Evolutionary conservation across 1,140 invertebrate genomes (phyloP).

Genomic region (Doryteuthis pealeii): DNA sequence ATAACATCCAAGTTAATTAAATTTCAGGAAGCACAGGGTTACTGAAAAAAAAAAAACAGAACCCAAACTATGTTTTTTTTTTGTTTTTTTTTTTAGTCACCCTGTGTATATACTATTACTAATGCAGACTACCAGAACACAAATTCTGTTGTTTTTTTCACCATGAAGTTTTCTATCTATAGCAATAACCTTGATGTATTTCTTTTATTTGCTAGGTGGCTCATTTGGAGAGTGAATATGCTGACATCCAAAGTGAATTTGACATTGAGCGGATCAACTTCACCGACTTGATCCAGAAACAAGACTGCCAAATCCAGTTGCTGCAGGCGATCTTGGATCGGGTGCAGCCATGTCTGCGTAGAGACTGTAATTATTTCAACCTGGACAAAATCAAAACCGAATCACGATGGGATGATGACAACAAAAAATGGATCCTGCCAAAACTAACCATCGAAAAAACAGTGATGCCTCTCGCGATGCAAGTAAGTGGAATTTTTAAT

Average conservation of each 20-base stretch:
- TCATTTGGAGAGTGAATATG: slow-evolving; percentile 68
- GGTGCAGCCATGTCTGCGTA: slow-evolving; percentile 71
- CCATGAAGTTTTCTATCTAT: too few relatives aligned
- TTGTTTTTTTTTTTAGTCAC: too few relatives aligned
- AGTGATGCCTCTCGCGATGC: slow-evolving; percentile 66
- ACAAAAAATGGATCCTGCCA: slow-evolving; percentile 74
- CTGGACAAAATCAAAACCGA: slow-evolving; percentile 68
- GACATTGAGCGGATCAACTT: slow-evolving; percentile 82
- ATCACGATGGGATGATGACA: slow-evolving; percentile 77
- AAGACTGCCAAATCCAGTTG: slow-evolving; percentile 74
- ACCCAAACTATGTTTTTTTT: too few relatives aligned
- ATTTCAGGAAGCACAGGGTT: too few relatives aligned
- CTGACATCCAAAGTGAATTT: slow-evolving; percentile 81
- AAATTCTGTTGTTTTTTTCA: too few relatives aligned
- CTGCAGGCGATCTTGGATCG: slow-evolving; percentile 69
- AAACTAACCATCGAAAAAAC: slow-evolving; percentile 68
- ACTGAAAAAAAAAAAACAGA: too few relatives aligned
- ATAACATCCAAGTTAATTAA: too few relatives aligned
- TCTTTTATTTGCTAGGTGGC: slow-evolving; percentile 36
- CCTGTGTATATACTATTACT: too few relatives aligned
- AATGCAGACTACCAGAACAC: too few relatives aligned
- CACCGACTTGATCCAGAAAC: slow-evolving; percentile 78
- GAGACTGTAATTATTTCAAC: slow-evolving; percentile 73
- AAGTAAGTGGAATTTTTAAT: slow-evolving; percentile 28
- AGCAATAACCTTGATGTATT: too few relatives aligned